Conservation (phyloP, 2,113 vertebrate species). For the Tachysurus fulvidraco region DNA sequence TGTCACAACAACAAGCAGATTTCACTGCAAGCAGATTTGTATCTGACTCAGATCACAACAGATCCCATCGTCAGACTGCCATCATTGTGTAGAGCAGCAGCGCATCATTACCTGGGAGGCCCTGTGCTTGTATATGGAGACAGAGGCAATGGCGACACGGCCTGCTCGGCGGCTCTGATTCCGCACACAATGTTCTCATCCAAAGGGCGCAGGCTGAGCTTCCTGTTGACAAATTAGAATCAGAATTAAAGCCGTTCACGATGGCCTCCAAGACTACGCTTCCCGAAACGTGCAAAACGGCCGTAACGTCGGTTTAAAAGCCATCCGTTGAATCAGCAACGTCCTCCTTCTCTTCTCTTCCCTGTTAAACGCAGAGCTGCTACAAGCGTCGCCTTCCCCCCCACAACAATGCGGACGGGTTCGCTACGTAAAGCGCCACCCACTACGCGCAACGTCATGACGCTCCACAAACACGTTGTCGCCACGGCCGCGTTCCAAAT, state of each 20-base stretch:
- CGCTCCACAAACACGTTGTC: constrained; percentile 57
- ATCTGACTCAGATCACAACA: not conserved
- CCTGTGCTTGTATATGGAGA: constrained; percentile 57
- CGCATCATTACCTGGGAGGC: constrained; percentile 62
- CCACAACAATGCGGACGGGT: constrained; percentile 74
- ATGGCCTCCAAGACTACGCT: constrained; percentile 1
- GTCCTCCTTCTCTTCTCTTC: constrained; percentile 6
- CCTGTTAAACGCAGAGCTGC: constrained; percentile 39
- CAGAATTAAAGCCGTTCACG: constrained; percentile 37
- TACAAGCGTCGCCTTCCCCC: constrained; percentile 61
- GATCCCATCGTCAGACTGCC: not conserved
- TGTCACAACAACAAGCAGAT: not conserved
- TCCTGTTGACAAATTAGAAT: constrained; percentile 37
- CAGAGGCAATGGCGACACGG: constrained; percentile 60
- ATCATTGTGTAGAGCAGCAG: not conserved
- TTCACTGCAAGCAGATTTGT: no score
- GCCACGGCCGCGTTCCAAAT: not conserved
- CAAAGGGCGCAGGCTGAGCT: constrained; percentile 58
- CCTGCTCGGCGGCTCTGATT: constrained; percentile 69
- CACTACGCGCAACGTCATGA: constrained; percentile 62
- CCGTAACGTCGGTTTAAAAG: constrained; percentile 47
- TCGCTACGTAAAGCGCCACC: constrained; percentile 73
- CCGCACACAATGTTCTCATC: constrained; percentile 73
- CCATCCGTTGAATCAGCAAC: constrained; percentile 52
- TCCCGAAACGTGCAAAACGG: constrained; percentile 30